These are phyloP conservation scores for Tichodroma muraria DNA, from an alignment of 2,113 vertebrate genomes.

Conservation along the genomic window DNA sequence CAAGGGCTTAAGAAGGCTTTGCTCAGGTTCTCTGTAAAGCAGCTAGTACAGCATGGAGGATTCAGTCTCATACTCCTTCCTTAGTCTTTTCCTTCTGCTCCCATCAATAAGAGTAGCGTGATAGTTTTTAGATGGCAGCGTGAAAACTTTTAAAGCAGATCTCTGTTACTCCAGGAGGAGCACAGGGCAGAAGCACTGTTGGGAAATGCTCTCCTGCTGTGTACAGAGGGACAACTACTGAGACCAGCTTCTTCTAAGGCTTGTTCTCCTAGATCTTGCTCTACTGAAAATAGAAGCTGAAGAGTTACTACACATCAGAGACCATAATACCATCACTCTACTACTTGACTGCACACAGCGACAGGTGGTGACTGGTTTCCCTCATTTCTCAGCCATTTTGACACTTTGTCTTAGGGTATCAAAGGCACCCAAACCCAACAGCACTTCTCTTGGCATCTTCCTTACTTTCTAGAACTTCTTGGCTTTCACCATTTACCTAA, in stretches of 20 bases:
- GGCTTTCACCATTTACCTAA: neutral
- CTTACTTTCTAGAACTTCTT: neutral
- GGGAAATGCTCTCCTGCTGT: neutral
- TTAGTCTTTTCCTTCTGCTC: neutral
- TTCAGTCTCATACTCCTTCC: neutral
- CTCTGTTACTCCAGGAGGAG: neutral
- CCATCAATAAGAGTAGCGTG: accelerated
- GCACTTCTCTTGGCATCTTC: neutral
- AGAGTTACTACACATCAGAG: neutral
- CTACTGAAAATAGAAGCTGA: neutral
- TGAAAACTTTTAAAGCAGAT: neutral
- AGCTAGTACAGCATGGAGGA: neutral
- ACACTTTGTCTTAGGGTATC: neutral
- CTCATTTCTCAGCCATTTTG: neutral
- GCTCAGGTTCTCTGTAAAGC: neutral
- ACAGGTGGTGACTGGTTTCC: neutral
- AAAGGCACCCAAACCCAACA: neutral
- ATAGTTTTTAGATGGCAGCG: neutral
- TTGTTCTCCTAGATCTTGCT: neutral
- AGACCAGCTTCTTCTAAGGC: neutral
- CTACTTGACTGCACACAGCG: neutral
- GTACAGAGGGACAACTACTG: neutral
- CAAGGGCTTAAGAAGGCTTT: neutral
- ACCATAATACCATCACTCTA: neutral
- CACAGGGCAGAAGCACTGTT: neutral